phyloP scores from a whole-genome alignment of 1,140 invertebrate genomes.

The Drosophila burlai region DNA sequence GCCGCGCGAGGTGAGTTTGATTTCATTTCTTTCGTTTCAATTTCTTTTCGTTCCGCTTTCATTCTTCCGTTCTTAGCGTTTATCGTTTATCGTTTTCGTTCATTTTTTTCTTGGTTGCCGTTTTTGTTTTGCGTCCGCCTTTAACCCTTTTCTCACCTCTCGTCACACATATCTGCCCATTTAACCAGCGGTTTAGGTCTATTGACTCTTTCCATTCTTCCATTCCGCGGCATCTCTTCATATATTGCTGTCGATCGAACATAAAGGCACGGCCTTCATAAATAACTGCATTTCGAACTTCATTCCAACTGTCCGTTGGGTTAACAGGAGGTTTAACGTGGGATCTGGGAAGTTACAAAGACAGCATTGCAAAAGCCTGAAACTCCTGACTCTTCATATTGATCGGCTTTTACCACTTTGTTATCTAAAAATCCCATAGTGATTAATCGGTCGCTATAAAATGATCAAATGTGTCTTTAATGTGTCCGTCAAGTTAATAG shows the following conservation, averaged over 20 bases:
- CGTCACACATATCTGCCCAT: constrained; percentile 9
- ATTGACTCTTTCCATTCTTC: constrained; percentile 5
- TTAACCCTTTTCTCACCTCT: constrained; percentile 31
- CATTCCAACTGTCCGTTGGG: not conserved
- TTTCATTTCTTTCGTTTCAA: constrained; percentile 45
- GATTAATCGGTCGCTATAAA: not conserved
- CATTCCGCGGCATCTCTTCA: constrained; percentile 7
- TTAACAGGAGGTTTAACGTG: not conserved
- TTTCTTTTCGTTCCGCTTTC: constrained; percentile 43
- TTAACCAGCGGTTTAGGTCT: constrained; percentile 34
- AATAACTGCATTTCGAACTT: constrained; percentile 13
- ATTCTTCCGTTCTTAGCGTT: constrained; percentile 34
- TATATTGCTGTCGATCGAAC: constrained; percentile 12
- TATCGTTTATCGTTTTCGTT: constrained; percentile 34
- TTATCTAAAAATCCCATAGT: not conserved
- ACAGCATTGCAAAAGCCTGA: not conserved
- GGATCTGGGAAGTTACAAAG: not conserved
- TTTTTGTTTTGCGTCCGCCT: constrained; percentile 50
- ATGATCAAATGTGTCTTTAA: not conserved
- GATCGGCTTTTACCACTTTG: not conserved
- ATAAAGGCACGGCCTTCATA: not conserved
- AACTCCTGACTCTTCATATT: not conserved
- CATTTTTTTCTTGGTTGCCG: constrained; percentile 11
- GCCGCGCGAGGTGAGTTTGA: constrained; percentile 70
- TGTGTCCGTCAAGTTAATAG: too few relatives aligned